Base-by-base conservation (phyloP, 2,888 invertebrate species). In the Sceliomorpha sp. region DNA sequence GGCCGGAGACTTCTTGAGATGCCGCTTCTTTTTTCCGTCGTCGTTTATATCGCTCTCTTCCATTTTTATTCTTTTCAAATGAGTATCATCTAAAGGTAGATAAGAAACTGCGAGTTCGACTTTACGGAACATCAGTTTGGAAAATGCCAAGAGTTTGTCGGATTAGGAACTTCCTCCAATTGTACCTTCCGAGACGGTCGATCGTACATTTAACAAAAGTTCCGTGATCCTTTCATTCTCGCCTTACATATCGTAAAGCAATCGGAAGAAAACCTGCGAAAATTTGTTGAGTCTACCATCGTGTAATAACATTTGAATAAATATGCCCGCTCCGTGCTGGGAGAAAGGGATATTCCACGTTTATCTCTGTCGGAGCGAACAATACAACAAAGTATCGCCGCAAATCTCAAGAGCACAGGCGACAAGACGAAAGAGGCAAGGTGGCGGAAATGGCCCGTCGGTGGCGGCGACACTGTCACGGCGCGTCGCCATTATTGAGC, bases 401-500 rank as follows among this genome's bases (percentile, higher is more conserved):
- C 39, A 31, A 39, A 27, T 51, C 39, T 51, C 31, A 34, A 32
- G 31, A 37, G 4, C 15, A 24, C n/a, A 13, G 34, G 42, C 20
- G 15, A 32, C 13, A 34, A 48, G 20, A 47, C 14, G 48, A 34
- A 37, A 10, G 15, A 27, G 8, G 10, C 15, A 55, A 27, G 45
- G 34, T 34, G 13, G 31, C 29, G 50, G 24, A 13, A 29, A 34
- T 37, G 39, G 26, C 5, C 47, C 37, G 29, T 59, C 20, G 48
- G 17, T 37, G 55, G 51, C 24, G 62, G 53, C 59, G 62, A 53
- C 55, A 56, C 62, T 56, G 60, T 64, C 64, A 68, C 36, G 58
- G 24, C 37, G 50, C 56, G 48, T 56, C 63, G 63, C 74, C 76
- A 79, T 82, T 84, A 84, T 84, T 77, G 82, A 82, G 79, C 75